Conservation (phyloP, 2,113 vertebrate species). For the Pseudopodoces humilis region DNA sequence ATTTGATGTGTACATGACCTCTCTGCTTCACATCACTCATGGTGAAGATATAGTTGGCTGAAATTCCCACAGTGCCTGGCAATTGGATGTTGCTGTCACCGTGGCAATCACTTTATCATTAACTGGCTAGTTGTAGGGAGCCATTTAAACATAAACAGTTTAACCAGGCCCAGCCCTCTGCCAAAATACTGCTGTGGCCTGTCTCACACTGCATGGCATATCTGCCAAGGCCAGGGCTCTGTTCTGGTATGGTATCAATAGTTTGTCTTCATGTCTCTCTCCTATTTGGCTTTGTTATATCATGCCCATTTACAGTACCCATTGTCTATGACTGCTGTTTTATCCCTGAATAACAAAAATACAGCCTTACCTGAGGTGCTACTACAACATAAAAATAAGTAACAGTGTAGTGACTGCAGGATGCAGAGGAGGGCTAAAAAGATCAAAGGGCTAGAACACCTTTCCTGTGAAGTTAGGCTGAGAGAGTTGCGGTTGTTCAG, state of each 20-base stretch:
- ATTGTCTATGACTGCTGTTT: not conserved
- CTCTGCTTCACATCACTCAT: not conserved
- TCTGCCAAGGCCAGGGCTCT: not conserved
- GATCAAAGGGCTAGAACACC: not conserved
- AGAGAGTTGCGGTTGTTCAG: not conserved
- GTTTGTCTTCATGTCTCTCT: not conserved
- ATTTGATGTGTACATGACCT: not conserved
- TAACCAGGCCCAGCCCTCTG: fast-evolving
- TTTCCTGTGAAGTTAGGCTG: not conserved
- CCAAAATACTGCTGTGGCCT: not conserved
- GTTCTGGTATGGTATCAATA: not conserved
- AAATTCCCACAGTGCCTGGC: fast-evolving
- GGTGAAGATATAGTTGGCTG: not conserved
- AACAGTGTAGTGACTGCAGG: not conserved
- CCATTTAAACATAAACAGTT: not conserved
- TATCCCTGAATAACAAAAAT: not conserved
- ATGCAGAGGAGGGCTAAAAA: not conserved
- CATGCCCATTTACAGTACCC: not conserved
- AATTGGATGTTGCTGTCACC: not conserved
- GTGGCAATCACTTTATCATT: not conserved
- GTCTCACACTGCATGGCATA: fast-evolving
- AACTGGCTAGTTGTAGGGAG: not conserved
- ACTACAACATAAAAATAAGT: not conserved
- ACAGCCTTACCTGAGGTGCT: not conserved
- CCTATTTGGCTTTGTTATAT: not conserved